phyloP scores from a whole-genome alignment of 2,113 vertebrate species.

The Edolisoma coerulescens region DNA sequence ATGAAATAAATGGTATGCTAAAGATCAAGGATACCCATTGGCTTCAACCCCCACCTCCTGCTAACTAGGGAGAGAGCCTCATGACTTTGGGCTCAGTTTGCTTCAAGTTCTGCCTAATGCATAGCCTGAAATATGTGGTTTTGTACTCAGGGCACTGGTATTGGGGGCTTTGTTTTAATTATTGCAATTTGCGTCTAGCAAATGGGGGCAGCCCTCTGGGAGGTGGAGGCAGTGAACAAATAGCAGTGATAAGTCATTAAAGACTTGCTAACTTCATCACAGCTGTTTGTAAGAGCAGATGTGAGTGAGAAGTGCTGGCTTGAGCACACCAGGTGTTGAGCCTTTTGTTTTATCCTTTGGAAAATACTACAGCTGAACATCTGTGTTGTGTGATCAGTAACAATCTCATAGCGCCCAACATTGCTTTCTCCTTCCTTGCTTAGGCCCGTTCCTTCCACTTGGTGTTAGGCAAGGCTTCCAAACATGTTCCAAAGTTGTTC shows the following conservation, averaged over 20 bases:
- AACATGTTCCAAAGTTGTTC: background rate
- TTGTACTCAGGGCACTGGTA: background rate
- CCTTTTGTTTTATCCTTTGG: background rate
- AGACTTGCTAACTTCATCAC: background rate
- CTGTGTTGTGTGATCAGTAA: background rate
- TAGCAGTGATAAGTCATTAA: background rate
- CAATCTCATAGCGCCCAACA: background rate
- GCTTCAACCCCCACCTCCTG: background rate
- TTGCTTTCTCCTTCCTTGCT: background rate
- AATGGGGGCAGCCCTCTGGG: background rate
- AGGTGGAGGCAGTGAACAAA: background rate
- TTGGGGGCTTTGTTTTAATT: background rate
- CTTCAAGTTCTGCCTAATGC: background rate
- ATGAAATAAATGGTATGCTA: slow-evolving; percentile 76
- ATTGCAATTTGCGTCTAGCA: background rate
- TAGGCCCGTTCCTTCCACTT: background rate
- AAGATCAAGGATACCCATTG: slow-evolving; percentile 54
- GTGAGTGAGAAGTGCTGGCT: background rate
- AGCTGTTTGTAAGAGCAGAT: background rate
- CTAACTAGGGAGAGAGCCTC: slow-evolving; percentile 3
- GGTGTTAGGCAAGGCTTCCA: background rate
- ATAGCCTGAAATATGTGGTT: background rate
- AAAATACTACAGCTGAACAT: background rate
- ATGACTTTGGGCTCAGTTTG: slow-evolving; percentile 49
- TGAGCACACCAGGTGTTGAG: background rate